Percentiles rank a stretch among this genome's conserved stretches.
These are phyloP conservation scores for Idris sp. DNA, from an alignment of 1,140 invertebrate genomes.

Conservation along the genomic window DNA sequence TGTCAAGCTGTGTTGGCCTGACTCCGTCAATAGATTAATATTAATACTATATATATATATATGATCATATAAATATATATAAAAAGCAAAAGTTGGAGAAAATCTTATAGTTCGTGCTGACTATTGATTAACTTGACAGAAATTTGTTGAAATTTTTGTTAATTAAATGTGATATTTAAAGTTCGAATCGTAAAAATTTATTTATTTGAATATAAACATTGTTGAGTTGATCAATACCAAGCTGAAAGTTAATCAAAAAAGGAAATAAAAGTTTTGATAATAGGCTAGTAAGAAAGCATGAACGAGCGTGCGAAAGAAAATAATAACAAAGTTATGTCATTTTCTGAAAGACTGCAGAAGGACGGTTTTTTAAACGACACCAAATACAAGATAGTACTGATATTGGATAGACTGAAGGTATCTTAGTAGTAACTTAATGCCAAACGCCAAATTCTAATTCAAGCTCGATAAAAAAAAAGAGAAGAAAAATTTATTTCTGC, in stretches of 20 bases:
- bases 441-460: constrained; percentile 69
- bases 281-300: constrained; percentile 1
- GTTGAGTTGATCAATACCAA: no score
- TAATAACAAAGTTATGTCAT: constrained; percentile 45
- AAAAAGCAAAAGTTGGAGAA: constrained; percentile 13
- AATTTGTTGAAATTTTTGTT: no score
- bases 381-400: constrained; percentile 80
- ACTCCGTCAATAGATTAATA: constrained; percentile 55
- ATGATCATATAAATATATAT: constrained; percentile 27
- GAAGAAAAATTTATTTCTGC: constrained; percentile 26
- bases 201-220: no score
- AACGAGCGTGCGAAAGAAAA: neutral
- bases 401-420: constrained; percentile 80
- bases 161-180: no score
- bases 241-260: constrained; percentile 11
- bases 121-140: no score
- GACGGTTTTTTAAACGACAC: constrained; percentile 79
- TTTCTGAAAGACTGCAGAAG: constrained; percentile 76
- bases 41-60: constrained; percentile 18
- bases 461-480: constrained; percentile 68
- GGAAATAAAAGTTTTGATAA: constrained; percentile 1
- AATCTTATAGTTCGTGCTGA: no score
- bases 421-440: constrained; percentile 78
- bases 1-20: constrained; percentile 64
- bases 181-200: no score